Conservation (phyloP, 2,888 invertebrate species). For the Anthoptus insignis region DNA sequence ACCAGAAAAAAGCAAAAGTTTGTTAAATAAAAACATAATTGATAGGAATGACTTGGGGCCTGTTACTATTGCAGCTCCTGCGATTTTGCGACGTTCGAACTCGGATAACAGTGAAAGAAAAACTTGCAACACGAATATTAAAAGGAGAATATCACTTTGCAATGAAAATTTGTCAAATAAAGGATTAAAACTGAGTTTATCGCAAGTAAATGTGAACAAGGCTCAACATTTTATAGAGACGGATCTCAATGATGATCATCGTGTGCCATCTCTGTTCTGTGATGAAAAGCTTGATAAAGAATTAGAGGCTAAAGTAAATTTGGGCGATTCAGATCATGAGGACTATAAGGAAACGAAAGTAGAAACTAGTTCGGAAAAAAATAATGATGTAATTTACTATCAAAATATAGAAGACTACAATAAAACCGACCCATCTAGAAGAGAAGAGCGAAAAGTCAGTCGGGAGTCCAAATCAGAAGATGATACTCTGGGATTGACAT, state of each 20-base stretch:
- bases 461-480: slow-evolving; percentile 77
- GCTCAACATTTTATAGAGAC: slow-evolving; percentile 54
- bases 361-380: slow-evolving; percentile 49
- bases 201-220: slow-evolving; percentile 56
- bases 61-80: slow-evolving; percentile 75
- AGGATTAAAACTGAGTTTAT: slow-evolving; percentile 56
- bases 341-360: slow-evolving; percentile 67
- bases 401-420: slow-evolving; percentile 57
- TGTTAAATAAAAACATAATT: slow-evolving; percentile 71
- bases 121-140: slow-evolving; percentile 66
- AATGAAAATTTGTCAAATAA: slow-evolving; percentile 71
- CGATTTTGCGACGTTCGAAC: slow-evolving; percentile 79
- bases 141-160: slow-evolving; percentile 79
- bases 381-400: slow-evolving; percentile 58
- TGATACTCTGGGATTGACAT: slow-evolving; percentile 87
- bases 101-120: slow-evolving; percentile 81
- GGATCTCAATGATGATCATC: slow-evolving; percentile 74
- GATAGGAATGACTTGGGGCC: slow-evolving; percentile 68
- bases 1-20: slow-evolving; percentile 80
- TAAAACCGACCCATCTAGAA: slow-evolving; percentile 52
- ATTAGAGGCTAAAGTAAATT: slow-evolving; percentile 66
- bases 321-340: slow-evolving; percentile 71
- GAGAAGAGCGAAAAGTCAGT: slow-evolving; percentile 60
- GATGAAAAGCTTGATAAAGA: slow-evolving; percentile 83
- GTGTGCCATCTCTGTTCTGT: slow-evolving; percentile 83